Evolutionary conservation across 2,888 invertebrate genomes (phyloP), one percentile per base, ranked within the genome.

Genomic region (Gari tellinella): DNA sequence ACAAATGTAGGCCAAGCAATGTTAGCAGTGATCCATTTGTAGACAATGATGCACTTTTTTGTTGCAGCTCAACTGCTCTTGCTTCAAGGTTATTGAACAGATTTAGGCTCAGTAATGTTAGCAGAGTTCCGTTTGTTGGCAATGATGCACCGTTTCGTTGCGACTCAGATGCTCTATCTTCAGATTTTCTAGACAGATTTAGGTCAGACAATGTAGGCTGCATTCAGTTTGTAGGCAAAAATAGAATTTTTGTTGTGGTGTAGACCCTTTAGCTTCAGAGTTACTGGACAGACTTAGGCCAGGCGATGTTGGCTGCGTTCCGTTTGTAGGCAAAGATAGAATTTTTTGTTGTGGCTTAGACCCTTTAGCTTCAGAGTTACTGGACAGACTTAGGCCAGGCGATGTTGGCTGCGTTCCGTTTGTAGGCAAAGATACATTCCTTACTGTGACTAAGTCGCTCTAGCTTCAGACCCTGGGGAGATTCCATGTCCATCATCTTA

Each of bases 341-440:
- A 14, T 4, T 43, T 15, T 8, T 14, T 43, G 43, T 19, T 5
- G 19, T 14, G 5, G 43, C n/a, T 40, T 31, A 31, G 31, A 31
- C 31, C 31, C 4, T 31, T 14, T 40, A n/a, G n/a, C n/a, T n/a
- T 4, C 31, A 4, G 31, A 31, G 31, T 31, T 31, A 68, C 31
- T 79, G 75, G 48, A 83, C 60, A 12, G 83, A 80, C 68, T 82
- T 83, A 8, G 98, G 98, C 98, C 98, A 99, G 67, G 98, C 98
- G 84, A 99, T 98, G 93, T 98, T 98, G 31, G 98, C 98, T 90
- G 98, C 98, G 91, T 96, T 96, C 76, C 98, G 94, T 93, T 98
- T 98, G 93, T 97, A 99, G 19, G 97, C 98, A 92, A 99, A 94
- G 91, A 97, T 96, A 92, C 97, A 97, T 89, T 97, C 96, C 90